Percentiles rank a stretch among this genome's conserved stretches.
Conservation (phyloP, 2,113 vertebrate genomes). For the Rhineura floridana region DNA sequence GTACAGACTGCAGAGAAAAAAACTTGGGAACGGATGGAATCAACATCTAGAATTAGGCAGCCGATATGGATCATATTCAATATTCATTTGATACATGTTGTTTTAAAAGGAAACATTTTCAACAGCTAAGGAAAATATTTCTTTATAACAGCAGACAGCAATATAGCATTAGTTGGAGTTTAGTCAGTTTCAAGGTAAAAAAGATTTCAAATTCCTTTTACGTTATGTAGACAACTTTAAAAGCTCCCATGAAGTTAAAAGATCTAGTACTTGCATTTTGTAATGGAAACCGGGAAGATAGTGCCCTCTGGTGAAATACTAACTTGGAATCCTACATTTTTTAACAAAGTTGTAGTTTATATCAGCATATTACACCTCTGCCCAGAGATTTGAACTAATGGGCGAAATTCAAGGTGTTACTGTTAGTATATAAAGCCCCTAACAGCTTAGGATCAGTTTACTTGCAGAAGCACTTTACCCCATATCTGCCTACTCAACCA, state of each 20-base stretch:
- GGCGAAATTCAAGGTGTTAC: too few relatives aligned
- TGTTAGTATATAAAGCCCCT: too few relatives aligned
- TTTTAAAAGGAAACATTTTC: conserved; percentile 1
- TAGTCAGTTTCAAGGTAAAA: conserved; percentile 1
- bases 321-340: background rate
- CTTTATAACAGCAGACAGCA: background rate
- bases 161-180: background rate
- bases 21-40: background rate
- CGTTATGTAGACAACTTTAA: background rate
- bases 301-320: conserved; percentile 68
- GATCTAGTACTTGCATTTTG: background rate
- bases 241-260: conserved; percentile 5
- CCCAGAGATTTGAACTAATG: too few relatives aligned
- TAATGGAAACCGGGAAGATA: conserved; percentile 53
- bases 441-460: too few relatives aligned
- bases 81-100: background rate
- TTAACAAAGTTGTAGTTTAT: background rate
- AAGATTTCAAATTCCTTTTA: background rate
- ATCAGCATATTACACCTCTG: too few relatives aligned
- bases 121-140: background rate
- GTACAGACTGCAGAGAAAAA: background rate
- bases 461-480: too few relatives aligned
- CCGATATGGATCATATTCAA: background rate
- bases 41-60: background rate
- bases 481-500: too few relatives aligned